These are phyloP conservation scores for Schizothorax lantsangensis DNA, from an alignment of 2,797 vertebrate genomes.

Conservation along the genomic window DNA sequence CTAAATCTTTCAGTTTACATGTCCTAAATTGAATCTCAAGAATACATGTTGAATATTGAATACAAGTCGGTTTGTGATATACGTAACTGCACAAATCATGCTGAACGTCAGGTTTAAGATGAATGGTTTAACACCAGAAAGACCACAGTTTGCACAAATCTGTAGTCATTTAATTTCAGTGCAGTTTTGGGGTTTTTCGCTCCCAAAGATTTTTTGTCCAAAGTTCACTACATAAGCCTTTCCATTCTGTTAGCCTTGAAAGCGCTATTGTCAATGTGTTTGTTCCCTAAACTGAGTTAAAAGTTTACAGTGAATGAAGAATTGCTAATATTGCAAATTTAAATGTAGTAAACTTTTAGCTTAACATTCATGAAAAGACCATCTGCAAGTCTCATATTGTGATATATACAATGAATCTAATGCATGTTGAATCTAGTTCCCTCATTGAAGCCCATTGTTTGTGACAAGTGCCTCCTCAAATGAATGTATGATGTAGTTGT, in stretches of 20 bases:
- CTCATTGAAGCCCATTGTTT: conserved; percentile 44
- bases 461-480: conserved; percentile 55
- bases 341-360: conserved; percentile 3
- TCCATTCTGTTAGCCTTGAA: conserved; percentile 28
- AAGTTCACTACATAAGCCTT: conserved; percentile 38
- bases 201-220: conserved; percentile 19
- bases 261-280: not conserved
- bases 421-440: conserved; percentile 36
- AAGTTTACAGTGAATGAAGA: conserved; percentile 27
- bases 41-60: not conserved
- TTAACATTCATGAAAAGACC: not conserved
- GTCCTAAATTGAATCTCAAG: conserved; percentile 12
- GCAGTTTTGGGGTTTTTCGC: not conserved
- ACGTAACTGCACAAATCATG: not conserved
- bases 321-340: not conserved
- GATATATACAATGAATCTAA: not conserved
- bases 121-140: not conserved
- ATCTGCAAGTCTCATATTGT: not conserved
- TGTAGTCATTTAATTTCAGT: conserved; percentile 8
- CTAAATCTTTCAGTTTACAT: conserved; percentile 18
- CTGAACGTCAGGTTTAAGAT: conserved; percentile 12
- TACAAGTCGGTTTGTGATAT: not conserved
- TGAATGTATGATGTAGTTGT: conserved; percentile 46
- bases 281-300: conserved; percentile 4
- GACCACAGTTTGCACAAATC: conserved; percentile 36